These are phyloP conservation scores for Caprella mutica DNA, from an alignment of 2,888 invertebrate genomes.

Conservation along the genomic window DNA sequence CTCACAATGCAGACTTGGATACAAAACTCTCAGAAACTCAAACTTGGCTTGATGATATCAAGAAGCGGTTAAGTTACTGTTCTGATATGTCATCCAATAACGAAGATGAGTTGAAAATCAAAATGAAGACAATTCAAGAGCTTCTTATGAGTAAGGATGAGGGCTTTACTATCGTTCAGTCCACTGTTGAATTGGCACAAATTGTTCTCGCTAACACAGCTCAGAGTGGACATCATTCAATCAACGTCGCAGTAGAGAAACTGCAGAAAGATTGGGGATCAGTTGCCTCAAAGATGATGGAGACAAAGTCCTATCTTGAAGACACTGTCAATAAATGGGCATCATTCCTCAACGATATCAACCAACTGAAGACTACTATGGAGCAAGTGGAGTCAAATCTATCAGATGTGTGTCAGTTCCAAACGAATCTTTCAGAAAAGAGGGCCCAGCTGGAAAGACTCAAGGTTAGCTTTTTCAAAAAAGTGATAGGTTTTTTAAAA, in stretches of 20 bases:
- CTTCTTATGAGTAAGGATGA: conserved; percentile 81
- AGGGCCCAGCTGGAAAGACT: conserved; percentile 71
- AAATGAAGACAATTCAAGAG: conserved; percentile 72
- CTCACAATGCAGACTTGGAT: conserved; percentile 75
- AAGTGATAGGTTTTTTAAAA: conserved; percentile 40
- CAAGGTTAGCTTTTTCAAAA: conserved; percentile 43
- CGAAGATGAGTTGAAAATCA: conserved; percentile 73
- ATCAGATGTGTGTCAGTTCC: conserved; percentile 59
- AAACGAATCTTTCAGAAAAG: conserved; percentile 74
- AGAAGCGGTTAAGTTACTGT: conserved; percentile 73
- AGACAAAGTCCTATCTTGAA: conserved; percentile 74
- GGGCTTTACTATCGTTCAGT: conserved; percentile 76
- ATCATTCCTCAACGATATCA: conserved; percentile 75
- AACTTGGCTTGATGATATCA: conserved; percentile 70
- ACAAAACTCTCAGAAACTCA: conserved; percentile 64
- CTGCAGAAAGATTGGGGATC: conserved; percentile 85
- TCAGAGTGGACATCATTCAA: conserved; percentile 70
- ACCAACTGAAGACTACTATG: conserved; percentile 68
- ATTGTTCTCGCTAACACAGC: conserved; percentile 82
- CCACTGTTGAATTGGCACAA: conserved; percentile 80
- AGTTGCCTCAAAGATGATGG: conserved; percentile 73
- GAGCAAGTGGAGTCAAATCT: conserved; percentile 63
- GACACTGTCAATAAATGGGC: conserved; percentile 86
- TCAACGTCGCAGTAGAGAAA: conserved; percentile 67
- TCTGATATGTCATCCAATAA: conserved; percentile 68